Percentiles rank a stretch among this genome's conserved stretches.
These are phyloP conservation scores for Spodoptera litura DNA, from an alignment of 1,140 invertebrate genomes.

Conservation along the genomic window DNA sequence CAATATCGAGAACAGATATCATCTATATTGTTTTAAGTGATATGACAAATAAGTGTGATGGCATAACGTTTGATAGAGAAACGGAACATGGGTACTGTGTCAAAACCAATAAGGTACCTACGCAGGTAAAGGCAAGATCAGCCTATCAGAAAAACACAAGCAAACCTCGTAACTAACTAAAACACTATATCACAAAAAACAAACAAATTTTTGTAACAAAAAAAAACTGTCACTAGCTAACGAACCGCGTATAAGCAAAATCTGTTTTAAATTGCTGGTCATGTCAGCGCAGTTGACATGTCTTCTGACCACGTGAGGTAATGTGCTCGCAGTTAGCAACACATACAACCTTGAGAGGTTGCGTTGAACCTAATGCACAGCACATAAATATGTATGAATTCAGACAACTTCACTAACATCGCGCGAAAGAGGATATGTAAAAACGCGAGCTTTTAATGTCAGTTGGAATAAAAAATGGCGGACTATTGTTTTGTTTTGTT, in stretches of 20 bases:
- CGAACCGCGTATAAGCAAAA: slow-evolving; percentile 15
- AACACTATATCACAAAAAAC: neutral
- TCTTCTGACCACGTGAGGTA: slow-evolving; percentile 7
- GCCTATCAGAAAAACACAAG: too few species aligned
- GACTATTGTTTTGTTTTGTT: slow-evolving; percentile 9
- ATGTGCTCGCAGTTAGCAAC: slow-evolving; percentile 15
- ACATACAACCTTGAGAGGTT: slow-evolving; percentile 30
- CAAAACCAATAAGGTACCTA: too few species aligned
- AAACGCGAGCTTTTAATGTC: slow-evolving; percentile 35
- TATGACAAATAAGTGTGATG: too few species aligned
- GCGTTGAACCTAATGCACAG: slow-evolving; percentile 41
- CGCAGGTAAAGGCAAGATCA: too few species aligned
- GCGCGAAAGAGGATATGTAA: slow-evolving; percentile 26
- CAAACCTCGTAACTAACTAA: neutral
- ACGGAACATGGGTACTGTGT: too few species aligned
- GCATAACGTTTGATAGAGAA: too few species aligned
- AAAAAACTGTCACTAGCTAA: slow-evolving; percentile 10
- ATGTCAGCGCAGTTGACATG: slow-evolving; percentile 1
- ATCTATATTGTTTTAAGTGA: too few species aligned
- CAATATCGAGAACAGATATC: too few species aligned
- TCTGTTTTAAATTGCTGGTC: slow-evolving; percentile 28
- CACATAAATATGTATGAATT: slow-evolving; percentile 40
- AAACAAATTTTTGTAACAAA: neutral
- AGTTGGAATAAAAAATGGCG: slow-evolving; percentile 36
- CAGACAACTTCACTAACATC: slow-evolving; percentile 36